Conservation (phyloP, 2,113 vertebrate species). For the Cepphus grylle region DNA sequence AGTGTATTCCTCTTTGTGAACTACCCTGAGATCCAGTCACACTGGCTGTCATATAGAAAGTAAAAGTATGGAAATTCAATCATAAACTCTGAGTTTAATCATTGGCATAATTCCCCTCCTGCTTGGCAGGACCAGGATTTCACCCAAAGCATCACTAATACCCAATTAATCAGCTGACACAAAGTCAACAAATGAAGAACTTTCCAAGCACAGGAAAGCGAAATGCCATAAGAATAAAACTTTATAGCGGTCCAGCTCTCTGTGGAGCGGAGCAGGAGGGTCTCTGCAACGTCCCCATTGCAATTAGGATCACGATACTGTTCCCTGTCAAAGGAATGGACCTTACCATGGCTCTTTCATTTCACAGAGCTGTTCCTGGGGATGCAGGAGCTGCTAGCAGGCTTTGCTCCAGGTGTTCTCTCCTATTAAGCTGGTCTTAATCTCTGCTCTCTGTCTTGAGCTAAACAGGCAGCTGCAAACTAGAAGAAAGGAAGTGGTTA, state of each 20-base stretch:
- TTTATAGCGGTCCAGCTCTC: not conserved
- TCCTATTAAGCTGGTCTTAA: constrained; percentile 61
- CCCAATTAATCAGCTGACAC: constrained; percentile 37
- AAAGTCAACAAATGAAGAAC: constrained; percentile 19
- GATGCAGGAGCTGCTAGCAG: constrained; percentile 32
- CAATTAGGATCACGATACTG: not conserved
- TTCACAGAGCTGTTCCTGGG: constrained; percentile 25
- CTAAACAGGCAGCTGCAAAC: constrained; percentile 66
- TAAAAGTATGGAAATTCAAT: constrained; percentile 18
- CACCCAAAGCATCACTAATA: constrained; percentile 10
- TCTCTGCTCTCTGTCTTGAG: constrained; percentile 55
- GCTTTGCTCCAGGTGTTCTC: constrained; percentile 55
- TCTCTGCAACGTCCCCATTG: not conserved
- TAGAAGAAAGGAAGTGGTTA: constrained; percentile 68
- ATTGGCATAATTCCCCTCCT: not conserved
- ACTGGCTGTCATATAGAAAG: not conserved
- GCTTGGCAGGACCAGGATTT: not conserved
- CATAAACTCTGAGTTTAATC: not conserved
- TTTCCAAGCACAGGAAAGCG: not conserved
- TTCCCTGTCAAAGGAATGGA: constrained; percentile 42
- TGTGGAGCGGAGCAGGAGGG: not conserved
- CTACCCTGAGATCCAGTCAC: not conserved
- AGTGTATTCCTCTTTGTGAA: not conserved
- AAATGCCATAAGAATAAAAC: not conserved
- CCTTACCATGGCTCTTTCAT: constrained; percentile 7